Evolutionary conservation across 2,113 vertebrate genomes (phyloP).

Genomic region (Melanotaenia duboulayi): DNA sequence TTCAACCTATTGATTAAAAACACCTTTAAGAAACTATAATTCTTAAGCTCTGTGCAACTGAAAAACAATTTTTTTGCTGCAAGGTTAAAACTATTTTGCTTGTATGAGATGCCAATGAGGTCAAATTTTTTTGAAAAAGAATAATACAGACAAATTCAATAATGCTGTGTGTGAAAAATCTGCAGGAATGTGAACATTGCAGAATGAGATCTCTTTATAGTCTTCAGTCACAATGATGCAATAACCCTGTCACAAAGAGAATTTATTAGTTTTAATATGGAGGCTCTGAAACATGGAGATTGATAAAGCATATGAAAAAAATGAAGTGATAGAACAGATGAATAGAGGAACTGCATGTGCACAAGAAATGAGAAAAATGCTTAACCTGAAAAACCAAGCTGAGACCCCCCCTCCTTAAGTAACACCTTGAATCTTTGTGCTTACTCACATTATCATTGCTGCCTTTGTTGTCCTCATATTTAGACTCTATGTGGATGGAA

Average conservation of each 20-base stretch:
- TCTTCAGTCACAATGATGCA: conserved; percentile 3
- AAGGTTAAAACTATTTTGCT: neutral
- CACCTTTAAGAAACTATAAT: neutral
- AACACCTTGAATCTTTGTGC: too few relatives aligned
- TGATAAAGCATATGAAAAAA: neutral
- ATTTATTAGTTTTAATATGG: neutral
- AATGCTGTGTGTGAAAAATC: neutral
- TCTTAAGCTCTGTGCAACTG: neutral
- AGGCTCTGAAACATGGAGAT: neutral
- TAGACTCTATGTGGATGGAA: conserved; percentile 80
- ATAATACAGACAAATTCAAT: neutral
- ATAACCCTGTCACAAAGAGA: neutral
- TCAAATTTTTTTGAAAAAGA: neutral
- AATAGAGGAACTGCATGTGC: neutral
- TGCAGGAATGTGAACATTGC: neutral
- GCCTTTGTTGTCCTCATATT: conserved; percentile 81
- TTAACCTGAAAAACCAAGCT: neutral
- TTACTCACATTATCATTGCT: conserved; percentile 76
- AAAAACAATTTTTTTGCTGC: neutral
- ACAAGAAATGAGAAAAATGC: neutral
- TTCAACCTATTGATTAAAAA: too few relatives aligned
- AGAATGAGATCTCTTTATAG: neutral
- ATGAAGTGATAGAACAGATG: conserved; percentile 12
- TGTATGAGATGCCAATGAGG: neutral
- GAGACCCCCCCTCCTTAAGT: neutral